phyloP scores from a whole-genome alignment of 2,797 vertebrate species.

The Oophaga sylvatica region DNA sequence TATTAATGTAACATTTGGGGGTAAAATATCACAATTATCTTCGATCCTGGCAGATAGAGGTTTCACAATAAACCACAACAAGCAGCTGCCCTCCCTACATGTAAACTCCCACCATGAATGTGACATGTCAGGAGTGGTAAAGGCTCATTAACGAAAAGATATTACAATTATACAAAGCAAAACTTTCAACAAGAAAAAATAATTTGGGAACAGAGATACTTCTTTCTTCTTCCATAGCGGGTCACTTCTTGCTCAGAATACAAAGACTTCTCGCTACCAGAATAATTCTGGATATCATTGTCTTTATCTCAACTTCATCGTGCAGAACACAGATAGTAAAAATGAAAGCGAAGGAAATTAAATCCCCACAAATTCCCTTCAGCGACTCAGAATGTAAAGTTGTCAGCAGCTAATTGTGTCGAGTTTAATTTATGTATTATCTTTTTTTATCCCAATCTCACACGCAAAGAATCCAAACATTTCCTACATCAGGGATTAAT shows the following conservation, averaged over 20 bases:
- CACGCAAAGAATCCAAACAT: neutral
- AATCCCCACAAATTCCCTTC: slow-evolving; percentile 25
- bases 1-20: no score
- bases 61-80: no score
- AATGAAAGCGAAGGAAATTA: slow-evolving; percentile 17
- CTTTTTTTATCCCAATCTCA: slow-evolving; percentile 1
- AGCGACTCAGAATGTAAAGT: slow-evolving; percentile 20
- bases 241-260: neutral
- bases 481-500: slow-evolving; percentile 1
- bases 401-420: slow-evolving; percentile 29
- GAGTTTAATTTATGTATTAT: slow-evolving; percentile 35
- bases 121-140: no score
- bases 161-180: neutral
- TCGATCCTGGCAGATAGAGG: no score
- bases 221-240: neutral
- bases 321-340: slow-evolving; percentile 11
- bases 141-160: neutral
- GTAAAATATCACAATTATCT: no score
- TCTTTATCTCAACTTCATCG: slow-evolving; percentile 1
- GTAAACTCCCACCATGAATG: no score
- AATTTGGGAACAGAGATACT: neutral
- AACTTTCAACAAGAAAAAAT: neutral
- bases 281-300: slow-evolving; percentile 14
- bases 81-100: no score
- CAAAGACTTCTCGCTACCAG: neutral